Evolutionary conservation across 2,113 vertebrate species (phyloP).

Genomic region (Rhinogobius similis): DNA sequence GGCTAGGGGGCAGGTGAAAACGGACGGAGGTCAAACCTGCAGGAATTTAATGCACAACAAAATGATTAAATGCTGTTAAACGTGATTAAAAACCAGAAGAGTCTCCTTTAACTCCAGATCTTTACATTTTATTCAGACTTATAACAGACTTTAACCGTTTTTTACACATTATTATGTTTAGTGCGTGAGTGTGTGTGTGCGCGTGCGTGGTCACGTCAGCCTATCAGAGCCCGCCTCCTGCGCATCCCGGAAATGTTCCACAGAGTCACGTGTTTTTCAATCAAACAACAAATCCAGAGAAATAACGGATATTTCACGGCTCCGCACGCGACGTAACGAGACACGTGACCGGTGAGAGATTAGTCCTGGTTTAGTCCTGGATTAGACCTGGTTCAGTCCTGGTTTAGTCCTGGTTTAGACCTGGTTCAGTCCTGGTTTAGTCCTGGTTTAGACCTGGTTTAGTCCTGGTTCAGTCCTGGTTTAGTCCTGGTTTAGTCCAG

Average conservation of each 20-base stretch:
- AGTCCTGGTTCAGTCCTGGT: neutral
- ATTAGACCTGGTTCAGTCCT: neutral
- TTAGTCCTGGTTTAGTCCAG: too few species aligned
- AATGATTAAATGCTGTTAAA: too few species aligned
- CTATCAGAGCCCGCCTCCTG: neutral
- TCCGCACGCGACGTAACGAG: too few species aligned
- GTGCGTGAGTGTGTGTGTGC: too few species aligned
- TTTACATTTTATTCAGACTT: too few species aligned
- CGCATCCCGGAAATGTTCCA: neutral
- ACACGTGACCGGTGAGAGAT: neutral
- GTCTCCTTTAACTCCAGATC: too few species aligned
- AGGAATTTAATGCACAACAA: too few species aligned
- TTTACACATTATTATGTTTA: too few species aligned
- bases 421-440: neutral
- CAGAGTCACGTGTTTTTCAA: neutral
- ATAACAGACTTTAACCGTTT: too few species aligned
- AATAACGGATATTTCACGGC: neutral
- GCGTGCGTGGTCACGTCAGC: neutral
- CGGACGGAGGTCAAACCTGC: too few species aligned
- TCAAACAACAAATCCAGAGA: neutral
- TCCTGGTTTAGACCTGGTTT: constrained; percentile 1
- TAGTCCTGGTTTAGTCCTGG: constrained; percentile 1
- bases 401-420: neutral
- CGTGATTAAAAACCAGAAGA: too few species aligned
- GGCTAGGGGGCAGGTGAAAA: too few species aligned